Percentiles rank a stretch among this genome's conserved stretches.
phyloP scores from a whole-genome alignment of 2,797 vertebrate species.

The Danio choprae region DNA sequence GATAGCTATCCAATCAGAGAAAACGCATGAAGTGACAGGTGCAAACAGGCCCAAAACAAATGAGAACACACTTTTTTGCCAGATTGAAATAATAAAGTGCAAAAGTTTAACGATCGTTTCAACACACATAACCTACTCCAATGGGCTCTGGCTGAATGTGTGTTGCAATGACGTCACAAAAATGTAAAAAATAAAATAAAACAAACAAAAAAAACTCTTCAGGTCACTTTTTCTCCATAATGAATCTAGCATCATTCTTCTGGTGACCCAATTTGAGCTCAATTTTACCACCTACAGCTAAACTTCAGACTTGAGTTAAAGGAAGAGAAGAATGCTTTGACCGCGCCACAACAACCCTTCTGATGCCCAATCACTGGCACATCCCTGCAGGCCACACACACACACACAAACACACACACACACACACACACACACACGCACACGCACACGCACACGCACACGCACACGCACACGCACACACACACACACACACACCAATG shows the following conservation, averaged over 20 bases:
- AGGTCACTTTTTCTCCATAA: neutral
- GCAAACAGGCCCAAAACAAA: too few species aligned
- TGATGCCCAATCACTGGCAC: neutral
- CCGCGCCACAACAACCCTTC: slow-evolving; percentile 21
- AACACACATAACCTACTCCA: too few species aligned
- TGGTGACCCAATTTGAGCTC: neutral
- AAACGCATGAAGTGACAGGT: too few species aligned
- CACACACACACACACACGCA: neutral
- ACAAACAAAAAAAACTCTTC: neutral
- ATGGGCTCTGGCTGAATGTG: too few species aligned
- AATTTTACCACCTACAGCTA: slow-evolving; percentile 27
- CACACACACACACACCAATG: neutral
- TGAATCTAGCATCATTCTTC: neutral
- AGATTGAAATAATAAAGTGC: too few species aligned
- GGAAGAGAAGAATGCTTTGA: neutral
- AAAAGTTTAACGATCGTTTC: too few species aligned
- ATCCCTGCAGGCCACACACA: neutral
- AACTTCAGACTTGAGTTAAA: slow-evolving; percentile 31
- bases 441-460: neutral
- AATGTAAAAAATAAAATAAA: too few species aligned
- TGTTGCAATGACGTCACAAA: too few species aligned
- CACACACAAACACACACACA: neutral
- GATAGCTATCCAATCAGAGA: too few species aligned
- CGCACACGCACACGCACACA: neutral
- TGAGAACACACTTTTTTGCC: too few species aligned